Conservation (phyloP, 2,797 vertebrate species). For the Acanthopagrus latus region DNA sequence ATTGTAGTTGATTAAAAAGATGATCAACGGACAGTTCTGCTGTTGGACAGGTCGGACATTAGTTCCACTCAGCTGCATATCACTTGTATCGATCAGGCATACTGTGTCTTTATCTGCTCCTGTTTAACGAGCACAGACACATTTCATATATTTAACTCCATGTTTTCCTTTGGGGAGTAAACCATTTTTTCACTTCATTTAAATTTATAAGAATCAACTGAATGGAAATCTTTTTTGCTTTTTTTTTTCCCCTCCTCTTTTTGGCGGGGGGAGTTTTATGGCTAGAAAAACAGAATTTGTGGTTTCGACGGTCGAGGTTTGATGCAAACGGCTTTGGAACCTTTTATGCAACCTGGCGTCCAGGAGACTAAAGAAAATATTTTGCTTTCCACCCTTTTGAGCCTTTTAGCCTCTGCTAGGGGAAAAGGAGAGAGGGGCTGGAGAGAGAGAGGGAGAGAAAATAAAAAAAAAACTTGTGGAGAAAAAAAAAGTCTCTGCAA, state of each 20-base stretch:
- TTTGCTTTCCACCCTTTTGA: conserved; percentile 98
- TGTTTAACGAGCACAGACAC: conserved; percentile 43
- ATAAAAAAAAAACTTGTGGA: conserved; percentile 77
- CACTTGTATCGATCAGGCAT: conserved; percentile 44
- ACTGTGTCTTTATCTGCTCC: conserved; percentile 42
- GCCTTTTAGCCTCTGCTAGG: conserved; percentile 92
- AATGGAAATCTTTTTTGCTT: conserved; percentile 93
- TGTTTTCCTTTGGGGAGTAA: conserved; percentile 89
- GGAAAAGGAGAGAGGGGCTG: conserved; percentile 81
- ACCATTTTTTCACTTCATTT: conserved; percentile 92
- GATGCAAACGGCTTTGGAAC: conserved; percentile 97
- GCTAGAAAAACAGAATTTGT: conserved; percentile 97
- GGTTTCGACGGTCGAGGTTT: conserved; percentile 93
- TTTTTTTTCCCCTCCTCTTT: conserved; percentile 61
- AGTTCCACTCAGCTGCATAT: conserved; percentile 23
- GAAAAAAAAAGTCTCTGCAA: conserved; percentile 76
- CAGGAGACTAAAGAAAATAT: conserved; percentile 99
- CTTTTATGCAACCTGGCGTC: conserved; percentile 99
- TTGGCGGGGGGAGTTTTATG: conserved; percentile 89
- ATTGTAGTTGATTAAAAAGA: conserved; percentile 1
- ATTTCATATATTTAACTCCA: conserved; percentile 71
- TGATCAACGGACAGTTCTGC: background rate
- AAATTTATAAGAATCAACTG: conserved; percentile 94
- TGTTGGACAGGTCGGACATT: conserved; percentile 12
- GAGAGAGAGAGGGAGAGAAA: conserved; percentile 40